These are phyloP conservation scores for Aporophyla nigra DNA, from an alignment of 2,888 invertebrate species.

Conservation along the genomic window DNA sequence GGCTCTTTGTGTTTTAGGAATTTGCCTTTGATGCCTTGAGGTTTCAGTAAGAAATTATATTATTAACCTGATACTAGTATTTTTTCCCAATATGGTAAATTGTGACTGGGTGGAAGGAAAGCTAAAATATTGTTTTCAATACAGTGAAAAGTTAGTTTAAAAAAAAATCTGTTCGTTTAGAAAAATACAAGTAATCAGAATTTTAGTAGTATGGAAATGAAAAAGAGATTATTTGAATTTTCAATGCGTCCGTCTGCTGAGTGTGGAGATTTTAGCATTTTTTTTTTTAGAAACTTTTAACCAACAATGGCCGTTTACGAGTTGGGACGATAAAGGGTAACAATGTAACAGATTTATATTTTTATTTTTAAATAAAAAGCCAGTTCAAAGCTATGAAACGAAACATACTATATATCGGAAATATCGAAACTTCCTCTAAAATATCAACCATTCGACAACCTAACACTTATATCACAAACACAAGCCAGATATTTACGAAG, in stretches of 20 bases:
- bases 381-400: not conserved
- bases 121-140: not conserved
- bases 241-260: not conserved
- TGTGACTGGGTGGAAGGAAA: not conserved
- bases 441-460: conserved; percentile 46
- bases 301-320: not conserved
- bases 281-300: not conserved
- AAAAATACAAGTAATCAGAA: not conserved
- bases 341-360: not conserved
- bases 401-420: not conserved
- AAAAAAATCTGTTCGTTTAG: not conserved
- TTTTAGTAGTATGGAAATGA: too few species aligned
- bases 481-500: conserved; percentile 80
- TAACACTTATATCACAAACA: conserved; percentile 61
- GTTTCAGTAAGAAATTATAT: conserved; percentile 21
- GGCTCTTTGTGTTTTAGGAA: conserved; percentile 49
- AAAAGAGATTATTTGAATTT: not conserved
- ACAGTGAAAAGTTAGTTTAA: not conserved
- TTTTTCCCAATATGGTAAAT: not conserved
- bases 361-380: not conserved
- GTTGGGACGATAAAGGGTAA: not conserved
- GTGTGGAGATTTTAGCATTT: not conserved
- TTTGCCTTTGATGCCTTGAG: conserved; percentile 36
- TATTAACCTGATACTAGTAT: not conserved
- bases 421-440: conserved; percentile 23